Base-by-base conservation (phyloP, 2,888 invertebrate species). In the Spodoptera exigua region DNA sequence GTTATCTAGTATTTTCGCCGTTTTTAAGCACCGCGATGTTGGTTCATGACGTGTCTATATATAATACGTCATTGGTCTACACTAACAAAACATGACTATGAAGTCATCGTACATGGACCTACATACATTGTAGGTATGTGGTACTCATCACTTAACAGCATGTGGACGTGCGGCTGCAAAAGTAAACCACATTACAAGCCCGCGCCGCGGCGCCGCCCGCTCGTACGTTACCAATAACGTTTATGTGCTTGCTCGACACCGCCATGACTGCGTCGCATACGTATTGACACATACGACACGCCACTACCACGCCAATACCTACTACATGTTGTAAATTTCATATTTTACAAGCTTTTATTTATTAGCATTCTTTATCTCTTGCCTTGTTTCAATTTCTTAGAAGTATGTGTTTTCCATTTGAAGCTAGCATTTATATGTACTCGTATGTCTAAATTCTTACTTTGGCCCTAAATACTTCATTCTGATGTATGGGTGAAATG, bases 111-210 rank as follows among this genome's bases (percentile, higher is more conserved):
- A 54, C 18, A 46, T 58, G 13, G 16, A 61, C 13, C 45, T 37
- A 35, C 40, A 49, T 68, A 46, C 34, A 46, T 27, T 44, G 51
- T 55, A 53, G 43, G 41, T 57, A 40, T 47, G 37, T 65, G 64
- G 62, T 61, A 65, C 72, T 78, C 80, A 78, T 81, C 75, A 81
- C 78, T 83, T 78, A 79, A 74, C 77, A 63, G 66, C 65, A 63
- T 44, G 56, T 49, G 60, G 70, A 82, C 84, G 83, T 82, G 82
- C 74, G 68, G 53, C 53, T 70, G 78, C 79, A 76, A 79, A 80
- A 79, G 66, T 74, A 80, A 76, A 75, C 73, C 71, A 76, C 66
- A 80, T 81, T 78, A 77, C 53, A 53, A 47, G 52, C 53, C n/a
- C 55, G 58, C 63, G 54, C 34, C 52, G 35, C 56, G 37, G 59